Conservation (phyloP, 2,113 vertebrate species). For the Pseudonaja textilis region DNA sequence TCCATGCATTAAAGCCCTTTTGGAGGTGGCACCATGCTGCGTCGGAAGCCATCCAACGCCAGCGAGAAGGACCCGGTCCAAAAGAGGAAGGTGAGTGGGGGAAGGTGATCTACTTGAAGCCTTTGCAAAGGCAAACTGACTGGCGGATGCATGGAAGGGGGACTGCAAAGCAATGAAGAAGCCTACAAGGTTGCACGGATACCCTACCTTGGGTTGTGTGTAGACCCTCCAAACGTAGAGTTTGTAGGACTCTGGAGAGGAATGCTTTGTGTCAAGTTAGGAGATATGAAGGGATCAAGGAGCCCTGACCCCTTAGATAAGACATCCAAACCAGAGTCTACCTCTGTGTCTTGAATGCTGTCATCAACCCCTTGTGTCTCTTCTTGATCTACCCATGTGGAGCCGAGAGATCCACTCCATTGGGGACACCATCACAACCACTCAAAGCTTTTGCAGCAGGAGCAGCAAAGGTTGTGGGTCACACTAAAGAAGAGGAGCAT, state of each 20-base stretch:
- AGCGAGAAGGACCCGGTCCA: constrained; percentile 87
- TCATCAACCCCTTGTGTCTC: background rate
- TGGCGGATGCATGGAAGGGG: background rate
- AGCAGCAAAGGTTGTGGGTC: background rate
- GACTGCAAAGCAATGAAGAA: background rate
- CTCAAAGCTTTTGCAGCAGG: background rate
- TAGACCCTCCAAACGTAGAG: background rate
- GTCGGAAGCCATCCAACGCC: constrained; percentile 90
- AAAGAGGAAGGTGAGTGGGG: constrained; percentile 84
- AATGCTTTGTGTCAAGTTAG: too few relatives aligned
- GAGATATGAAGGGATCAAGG: too few relatives aligned
- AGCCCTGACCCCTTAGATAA: background rate
- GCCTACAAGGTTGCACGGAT: background rate
- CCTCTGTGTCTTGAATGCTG: background rate
- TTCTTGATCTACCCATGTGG: background rate
- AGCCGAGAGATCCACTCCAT: background rate
- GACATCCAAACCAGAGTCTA: background rate
- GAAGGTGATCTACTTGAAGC: background rate
- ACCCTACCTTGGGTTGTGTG: background rate
- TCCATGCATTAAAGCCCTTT: background rate
- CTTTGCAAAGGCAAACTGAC: background rate
- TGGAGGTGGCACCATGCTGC: constrained; percentile 79
- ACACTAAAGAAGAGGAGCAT: background rate
- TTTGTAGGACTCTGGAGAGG: too few relatives aligned
- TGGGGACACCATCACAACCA: background rate